A percentile compares a stretch with the other conserved stretches of the same genome.
phyloP scores from a whole-genome alignment of 2,113 vertebrate species.

The Dicerorhinus sumatrensis region DNA sequence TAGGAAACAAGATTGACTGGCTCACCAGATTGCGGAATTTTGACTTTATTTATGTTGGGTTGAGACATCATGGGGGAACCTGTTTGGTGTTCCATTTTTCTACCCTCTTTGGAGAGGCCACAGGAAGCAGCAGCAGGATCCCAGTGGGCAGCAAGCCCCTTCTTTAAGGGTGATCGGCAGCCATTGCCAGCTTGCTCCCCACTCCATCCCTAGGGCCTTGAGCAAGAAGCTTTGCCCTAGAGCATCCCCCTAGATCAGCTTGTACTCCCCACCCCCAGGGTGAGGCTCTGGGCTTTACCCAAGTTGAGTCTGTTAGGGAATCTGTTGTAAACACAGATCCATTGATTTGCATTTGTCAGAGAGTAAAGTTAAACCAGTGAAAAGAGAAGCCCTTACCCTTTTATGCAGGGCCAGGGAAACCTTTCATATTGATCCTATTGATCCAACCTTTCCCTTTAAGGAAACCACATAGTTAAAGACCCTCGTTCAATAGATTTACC shows the following conservation, averaged over 20 bases:
- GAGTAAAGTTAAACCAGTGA: slow-evolving; percentile 86
- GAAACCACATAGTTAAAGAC: slow-evolving; percentile 89
- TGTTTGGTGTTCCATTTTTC: neutral
- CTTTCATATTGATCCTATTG: slow-evolving; percentile 92
- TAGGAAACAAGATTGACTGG: neutral
- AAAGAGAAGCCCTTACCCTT: slow-evolving; percentile 86
- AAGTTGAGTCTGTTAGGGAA: slow-evolving; percentile 81
- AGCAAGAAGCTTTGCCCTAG: neutral
- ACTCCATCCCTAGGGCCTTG: neutral
- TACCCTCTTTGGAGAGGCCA: neutral
- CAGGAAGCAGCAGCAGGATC: neutral
- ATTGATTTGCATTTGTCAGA: slow-evolving; percentile 90
- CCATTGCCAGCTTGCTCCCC: neutral
- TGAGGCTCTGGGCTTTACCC: slow-evolving; percentile 73
- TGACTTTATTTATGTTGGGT: neutral
- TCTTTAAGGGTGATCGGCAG: neutral
- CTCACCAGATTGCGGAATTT: neutral
- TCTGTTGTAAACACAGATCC: slow-evolving; percentile 85
- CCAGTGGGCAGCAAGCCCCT: neutral
- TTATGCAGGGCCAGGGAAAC: slow-evolving; percentile 90
- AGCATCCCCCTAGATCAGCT: neutral
- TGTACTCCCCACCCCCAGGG: neutral
- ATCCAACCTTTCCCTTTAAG: slow-evolving; percentile 91
- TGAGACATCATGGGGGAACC: neutral
- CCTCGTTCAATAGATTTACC: slow-evolving; percentile 85